Percentiles rank a stretch among this genome's conserved stretches.
Conservation (phyloP, 2,113 vertebrate genomes). For the Lamprologus speciosus region DNA sequence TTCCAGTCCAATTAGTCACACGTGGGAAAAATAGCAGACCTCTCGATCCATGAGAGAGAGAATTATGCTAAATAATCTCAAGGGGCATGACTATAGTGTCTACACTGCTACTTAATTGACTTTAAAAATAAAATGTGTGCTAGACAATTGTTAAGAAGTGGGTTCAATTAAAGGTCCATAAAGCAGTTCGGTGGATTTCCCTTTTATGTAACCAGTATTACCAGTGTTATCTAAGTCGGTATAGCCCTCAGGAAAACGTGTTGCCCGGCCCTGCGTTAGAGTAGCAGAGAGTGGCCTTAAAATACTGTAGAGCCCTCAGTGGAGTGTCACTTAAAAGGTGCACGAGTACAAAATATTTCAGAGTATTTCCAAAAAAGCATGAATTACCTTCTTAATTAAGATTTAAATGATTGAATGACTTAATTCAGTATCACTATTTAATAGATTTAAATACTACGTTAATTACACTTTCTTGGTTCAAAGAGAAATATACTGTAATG, state of each 20-base stretch:
- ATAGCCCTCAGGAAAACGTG: not conserved
- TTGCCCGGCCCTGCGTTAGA: rapidly evolving
- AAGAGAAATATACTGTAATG: not conserved
- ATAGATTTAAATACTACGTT: not conserved
- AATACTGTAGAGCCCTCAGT: not conserved
- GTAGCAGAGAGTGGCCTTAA: not conserved
- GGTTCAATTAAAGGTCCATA: not conserved
- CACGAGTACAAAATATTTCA: not conserved
- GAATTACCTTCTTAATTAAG: not conserved
- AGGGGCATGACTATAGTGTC: not conserved
- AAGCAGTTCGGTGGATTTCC: not conserved
- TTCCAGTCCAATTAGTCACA: not conserved
- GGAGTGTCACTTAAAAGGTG: not conserved
- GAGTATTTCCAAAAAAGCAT: not conserved
- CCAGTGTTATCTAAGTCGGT: not conserved
- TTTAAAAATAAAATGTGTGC: not conserved
- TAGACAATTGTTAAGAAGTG: not conserved
- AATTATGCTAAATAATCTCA: not conserved
- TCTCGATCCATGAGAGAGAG: not conserved
- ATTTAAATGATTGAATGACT: not conserved
- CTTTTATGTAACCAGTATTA: not conserved
- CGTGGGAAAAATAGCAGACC: not conserved
- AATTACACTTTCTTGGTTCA: rapidly evolving
- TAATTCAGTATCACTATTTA: not conserved
- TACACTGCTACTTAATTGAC: not conserved